Evolutionary conservation across 2,113 vertebrate genomes (phyloP).

Genomic region (Ictalurus furcatus): DNA sequence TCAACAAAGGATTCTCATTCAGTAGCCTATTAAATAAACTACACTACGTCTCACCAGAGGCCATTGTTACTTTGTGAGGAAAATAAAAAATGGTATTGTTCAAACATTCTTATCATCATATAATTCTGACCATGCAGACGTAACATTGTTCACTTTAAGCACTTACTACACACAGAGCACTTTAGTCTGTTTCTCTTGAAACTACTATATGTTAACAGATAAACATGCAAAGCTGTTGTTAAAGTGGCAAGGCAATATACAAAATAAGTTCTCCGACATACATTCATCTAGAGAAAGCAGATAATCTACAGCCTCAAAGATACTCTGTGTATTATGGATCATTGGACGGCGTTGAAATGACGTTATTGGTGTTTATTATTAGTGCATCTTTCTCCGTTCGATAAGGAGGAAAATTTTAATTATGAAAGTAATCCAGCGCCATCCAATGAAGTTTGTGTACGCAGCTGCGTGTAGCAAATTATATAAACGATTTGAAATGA

Average conservation of each 20-base stretch:
- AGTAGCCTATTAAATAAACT: slow-evolving; percentile 19
- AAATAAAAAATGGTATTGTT: background rate
- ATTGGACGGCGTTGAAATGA: too few species aligned
- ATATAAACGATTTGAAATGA: too few species aligned
- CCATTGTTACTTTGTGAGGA: too few species aligned
- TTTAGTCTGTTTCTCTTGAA: background rate
- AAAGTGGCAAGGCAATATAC: background rate
- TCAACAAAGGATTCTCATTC: slow-evolving; percentile 11
- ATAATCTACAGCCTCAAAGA: background rate
- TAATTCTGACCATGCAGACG: background rate
- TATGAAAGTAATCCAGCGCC: too few species aligned
- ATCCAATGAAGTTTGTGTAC: too few species aligned
- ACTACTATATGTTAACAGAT: background rate
- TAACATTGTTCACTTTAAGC: background rate
- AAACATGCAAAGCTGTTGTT: background rate
- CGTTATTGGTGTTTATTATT: too few species aligned
- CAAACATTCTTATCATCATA: background rate
- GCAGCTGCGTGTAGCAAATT: too few species aligned
- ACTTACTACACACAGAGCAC: background rate
- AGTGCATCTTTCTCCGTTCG: too few species aligned
- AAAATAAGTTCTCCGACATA: background rate
- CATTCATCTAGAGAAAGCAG: background rate
- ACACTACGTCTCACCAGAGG: background rate
- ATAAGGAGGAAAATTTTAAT: too few species aligned
- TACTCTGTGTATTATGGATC: background rate